Evolutionary conservation across 2,888 invertebrate species (phyloP), one percentile per base, ranked within the genome.

Genomic region (Tanytarsus gracilentus): DNA sequence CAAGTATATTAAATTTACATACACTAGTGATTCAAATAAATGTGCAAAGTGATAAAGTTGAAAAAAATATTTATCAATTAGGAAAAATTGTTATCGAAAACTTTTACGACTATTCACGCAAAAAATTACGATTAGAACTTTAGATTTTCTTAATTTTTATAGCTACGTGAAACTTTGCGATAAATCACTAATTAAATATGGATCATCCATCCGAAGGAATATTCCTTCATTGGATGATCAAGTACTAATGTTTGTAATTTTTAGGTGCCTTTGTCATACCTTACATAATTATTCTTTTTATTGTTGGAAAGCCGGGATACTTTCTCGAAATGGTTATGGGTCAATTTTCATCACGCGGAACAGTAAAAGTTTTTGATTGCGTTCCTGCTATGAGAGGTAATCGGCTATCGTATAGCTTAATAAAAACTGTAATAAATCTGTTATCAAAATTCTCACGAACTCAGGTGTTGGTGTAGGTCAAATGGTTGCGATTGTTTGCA

Each of bases 311-410:
- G 5, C 84, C 84, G 0, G 75, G 87, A 60, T 86, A 87, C 67
- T 44, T 11, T 23, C 18, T 44, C 11, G 44, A 44, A 44, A 44
- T 44, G 44, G 23, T 44, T 4, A 44, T 44, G 3, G 88, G 87
- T 1, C 87, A 88, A 70, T 88, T 86, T 69, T 80, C 81, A 27
- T 82, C 83, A 64, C 77, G 79, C 63, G 86, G 86, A 9, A 82
- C 82, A 61, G 81, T 84, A 11, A 82, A 82, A 67, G 79, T 84
- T 18, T 78, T 73, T 66, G 85, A 85, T 65, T 73, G 84, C 65
- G 78, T 79, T 9, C 86, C 86, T 5, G 78, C 83, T 0, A 78
- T 86, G 70, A 83, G 80, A 79, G 86, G 86, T 3, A 33, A 33
- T n/a, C n/a, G n/a, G n/a, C n/a, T n/a, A n/a, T 85, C 69, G 69